Conservation (phyloP, 2,113 vertebrate genomes). For the Odocoileus virginianus region DNA sequence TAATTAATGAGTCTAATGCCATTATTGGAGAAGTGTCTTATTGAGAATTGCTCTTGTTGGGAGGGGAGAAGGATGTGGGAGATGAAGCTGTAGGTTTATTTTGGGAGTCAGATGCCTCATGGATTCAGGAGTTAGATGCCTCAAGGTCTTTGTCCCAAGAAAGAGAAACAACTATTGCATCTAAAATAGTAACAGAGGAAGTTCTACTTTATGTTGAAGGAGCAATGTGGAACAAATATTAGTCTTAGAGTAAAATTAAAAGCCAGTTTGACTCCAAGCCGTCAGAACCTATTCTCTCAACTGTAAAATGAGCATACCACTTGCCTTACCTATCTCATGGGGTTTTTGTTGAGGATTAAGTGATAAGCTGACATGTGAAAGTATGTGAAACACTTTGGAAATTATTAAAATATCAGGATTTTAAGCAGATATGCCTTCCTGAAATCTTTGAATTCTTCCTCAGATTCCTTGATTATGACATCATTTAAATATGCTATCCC, state of each 20-base stretch:
- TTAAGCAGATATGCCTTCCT: not conserved
- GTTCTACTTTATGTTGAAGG: not conserved
- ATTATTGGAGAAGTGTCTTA: not conserved
- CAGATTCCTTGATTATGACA: not conserved
- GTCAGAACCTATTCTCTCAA: not conserved
- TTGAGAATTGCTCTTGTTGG: not conserved
- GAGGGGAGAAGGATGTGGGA: not conserved
- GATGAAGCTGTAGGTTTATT: not conserved
- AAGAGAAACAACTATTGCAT: not conserved
- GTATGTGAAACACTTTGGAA: not conserved
- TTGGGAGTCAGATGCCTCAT: not conserved
- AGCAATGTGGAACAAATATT: not conserved
- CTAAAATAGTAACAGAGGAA: not conserved
- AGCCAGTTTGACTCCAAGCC: not conserved
- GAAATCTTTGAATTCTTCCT: slow-evolving; percentile 4
- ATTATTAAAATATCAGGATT: not conserved
- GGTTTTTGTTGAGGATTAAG: not conserved
- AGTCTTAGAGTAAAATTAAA: not conserved
- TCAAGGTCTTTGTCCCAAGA: not conserved
- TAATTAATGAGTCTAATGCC: not conserved
- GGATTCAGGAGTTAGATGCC: not conserved
- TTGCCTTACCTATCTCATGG: not conserved
- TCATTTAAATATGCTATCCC: not conserved
- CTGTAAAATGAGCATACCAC: not conserved
- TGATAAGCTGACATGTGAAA: not conserved